A percentile compares a stretch with the other conserved stretches of the same genome.
These are phyloP conservation scores for Limanda limanda DNA, from an alignment of 2,113 vertebrate genomes.

Conservation along the genomic window DNA sequence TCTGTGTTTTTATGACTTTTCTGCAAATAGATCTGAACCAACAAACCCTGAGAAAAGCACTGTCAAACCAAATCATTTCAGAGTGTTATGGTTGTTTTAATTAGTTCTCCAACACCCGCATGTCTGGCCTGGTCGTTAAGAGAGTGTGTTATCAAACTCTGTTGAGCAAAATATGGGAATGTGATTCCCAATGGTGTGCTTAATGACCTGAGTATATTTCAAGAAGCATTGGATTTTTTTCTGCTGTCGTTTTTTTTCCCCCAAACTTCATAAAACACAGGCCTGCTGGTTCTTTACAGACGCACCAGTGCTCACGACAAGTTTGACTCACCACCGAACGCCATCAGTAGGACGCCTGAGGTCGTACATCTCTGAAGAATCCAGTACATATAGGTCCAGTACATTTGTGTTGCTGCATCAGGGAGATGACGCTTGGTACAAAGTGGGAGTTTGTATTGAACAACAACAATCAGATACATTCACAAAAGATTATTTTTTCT, in stretches of 20 bases:
- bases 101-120: constrained; percentile 36
- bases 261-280: constrained; percentile 24
- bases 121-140: constrained; percentile 43
- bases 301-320: no score
- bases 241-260: neutral
- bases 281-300: constrained; percentile 16
- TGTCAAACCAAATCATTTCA: neutral
- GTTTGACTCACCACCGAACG: no score
- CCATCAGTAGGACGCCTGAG: no score
- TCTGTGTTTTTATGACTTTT: neutral
- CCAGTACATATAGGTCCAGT: no score
- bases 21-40: constrained; percentile 13
- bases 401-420: no score
- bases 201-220: constrained; percentile 33
- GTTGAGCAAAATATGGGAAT: constrained; percentile 21
- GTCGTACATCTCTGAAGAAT: neutral
- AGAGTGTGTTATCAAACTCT: constrained; percentile 18
- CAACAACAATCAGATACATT: no score
- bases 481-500: no score
- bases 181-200: constrained; percentile 33
- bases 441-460: no score
- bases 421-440: no score
- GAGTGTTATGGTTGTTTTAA: constrained; percentile 34
- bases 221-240: constrained; percentile 4
- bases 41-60: neutral